phyloP scores from a whole-genome alignment of 2,113 vertebrate species.

The Atlantisia rogersi region DNA sequence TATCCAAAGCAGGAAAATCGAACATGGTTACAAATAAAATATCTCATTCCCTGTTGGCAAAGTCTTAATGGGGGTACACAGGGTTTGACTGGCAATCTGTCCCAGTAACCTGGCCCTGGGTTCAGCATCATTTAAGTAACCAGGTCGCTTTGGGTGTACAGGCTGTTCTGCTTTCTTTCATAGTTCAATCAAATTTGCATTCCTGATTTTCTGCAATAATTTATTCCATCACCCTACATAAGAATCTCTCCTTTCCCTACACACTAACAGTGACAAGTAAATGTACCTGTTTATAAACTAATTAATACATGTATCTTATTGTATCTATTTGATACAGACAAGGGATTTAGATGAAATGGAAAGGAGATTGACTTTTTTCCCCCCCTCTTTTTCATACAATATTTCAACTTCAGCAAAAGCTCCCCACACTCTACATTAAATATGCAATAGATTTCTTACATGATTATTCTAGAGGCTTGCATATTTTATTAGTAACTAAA shows the following conservation, averaged over 20 bases:
- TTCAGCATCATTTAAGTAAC: neutral
- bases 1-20: neutral
- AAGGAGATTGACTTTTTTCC: neutral
- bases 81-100: neutral
- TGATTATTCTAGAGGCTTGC: slow-evolving; percentile 13
- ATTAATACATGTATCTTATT: neutral
- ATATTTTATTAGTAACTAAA: slow-evolving; percentile 16
- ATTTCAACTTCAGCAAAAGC: neutral
- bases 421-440: slow-evolving; percentile 4
- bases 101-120: neutral
- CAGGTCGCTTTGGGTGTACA: neutral
- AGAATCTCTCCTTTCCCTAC: neutral
- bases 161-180: neutral
- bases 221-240: neutral
- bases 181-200: neutral
- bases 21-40: neutral
- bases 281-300: neutral
- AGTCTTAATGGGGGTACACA: neutral
- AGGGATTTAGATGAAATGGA: neutral
- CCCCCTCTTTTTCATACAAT: neutral
- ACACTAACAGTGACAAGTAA: neutral
- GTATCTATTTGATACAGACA: neutral
- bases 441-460: neutral
- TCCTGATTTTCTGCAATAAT: neutral
- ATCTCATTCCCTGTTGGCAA: neutral